Base-by-base conservation (phyloP, 2,113 vertebrate species). In the Nymphicus hollandicus region DNA sequence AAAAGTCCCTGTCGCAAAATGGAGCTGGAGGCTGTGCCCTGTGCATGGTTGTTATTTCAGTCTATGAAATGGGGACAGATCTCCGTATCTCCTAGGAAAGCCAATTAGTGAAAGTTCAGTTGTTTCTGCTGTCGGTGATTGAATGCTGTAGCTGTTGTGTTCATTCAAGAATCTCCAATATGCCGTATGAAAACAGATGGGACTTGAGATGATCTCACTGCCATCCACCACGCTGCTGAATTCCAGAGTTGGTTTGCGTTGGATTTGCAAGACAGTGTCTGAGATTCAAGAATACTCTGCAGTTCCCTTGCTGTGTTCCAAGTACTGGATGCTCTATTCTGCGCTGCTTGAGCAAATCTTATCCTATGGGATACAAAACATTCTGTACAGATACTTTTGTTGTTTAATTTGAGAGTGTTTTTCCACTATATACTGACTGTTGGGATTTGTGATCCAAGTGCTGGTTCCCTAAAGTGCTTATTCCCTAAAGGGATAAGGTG, bases 181-280 rank as follows among this genome's bases (percentile, higher is more conserved):
- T 64, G 91, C 72, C 84, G 77, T 84, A n/a, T 43, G 43, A 91
- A 92, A 93, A 18, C 94, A 93, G 83, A 91, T 95, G 96, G 96
- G 93, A 29, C 72, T 88, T 9, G 31, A 43, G 83, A 63, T 74
- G 86, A 81, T 81, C 91, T 81, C 89, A 1, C 68, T 92, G 94
- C 88, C 58, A 16, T 78, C 89, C 49, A 78, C 60, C 81, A 41
- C 77, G 12, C 3, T 55, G 89, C 90, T 23, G 53, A 60, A 79
- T 79, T 46, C 13, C 14, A 85, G n/a, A 55, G 72, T 28, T 73
- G 92, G 27, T 66, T 94, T 81, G 86, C 69, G 72, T 86, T 83
- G 87, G 73, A 37, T 89, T 82, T 86, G 94, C 63, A 31, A 86
- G 88, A 76, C 80, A 0, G 79, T 13, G 88, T 77, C 86, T 86